Conservation (phyloP, 2,888 invertebrate genomes). For the Pandemis cinnamomeana region DNA sequence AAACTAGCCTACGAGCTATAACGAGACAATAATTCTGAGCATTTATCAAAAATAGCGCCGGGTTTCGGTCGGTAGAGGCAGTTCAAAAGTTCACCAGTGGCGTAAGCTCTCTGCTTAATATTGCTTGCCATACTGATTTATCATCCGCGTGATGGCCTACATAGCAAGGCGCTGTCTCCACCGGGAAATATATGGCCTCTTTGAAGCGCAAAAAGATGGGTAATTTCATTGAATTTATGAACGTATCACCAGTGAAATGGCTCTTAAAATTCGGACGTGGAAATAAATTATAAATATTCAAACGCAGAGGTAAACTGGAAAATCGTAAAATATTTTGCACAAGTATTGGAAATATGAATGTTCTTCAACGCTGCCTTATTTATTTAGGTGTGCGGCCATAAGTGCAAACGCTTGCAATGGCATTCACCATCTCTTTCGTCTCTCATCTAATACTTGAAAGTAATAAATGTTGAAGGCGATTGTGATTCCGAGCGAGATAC, state of each 20-base stretch:
- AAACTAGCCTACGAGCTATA: background rate
- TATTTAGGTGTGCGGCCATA: background rate
- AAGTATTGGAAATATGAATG: constrained; percentile 1
- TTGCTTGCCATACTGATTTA: constrained; percentile 73
- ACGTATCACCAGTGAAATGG: constrained; percentile 76
- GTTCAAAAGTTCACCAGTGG: constrained; percentile 44
- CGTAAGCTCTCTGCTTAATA: constrained; percentile 56
- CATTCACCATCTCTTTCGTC: too few species aligned
- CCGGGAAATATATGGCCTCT: constrained; percentile 78
- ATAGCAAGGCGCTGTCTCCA: constrained; percentile 76
- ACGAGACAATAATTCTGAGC: background rate
- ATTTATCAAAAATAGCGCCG: constrained; percentile 11
- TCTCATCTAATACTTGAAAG: too few species aligned
- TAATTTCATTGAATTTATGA: constrained; percentile 83
- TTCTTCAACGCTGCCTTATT: background rate
- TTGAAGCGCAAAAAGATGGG: constrained; percentile 82
- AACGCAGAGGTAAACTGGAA: background rate
- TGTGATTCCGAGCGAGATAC: too few species aligned
- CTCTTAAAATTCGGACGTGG: constrained; percentile 72
- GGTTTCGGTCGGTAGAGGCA: background rate
- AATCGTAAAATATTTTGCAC: background rate
- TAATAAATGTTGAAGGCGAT: too few species aligned
- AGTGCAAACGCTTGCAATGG: too few species aligned
- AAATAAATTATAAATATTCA: constrained; percentile 69
- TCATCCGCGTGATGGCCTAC: constrained; percentile 77